These are phyloP conservation scores for Aurelia sp. DNA, from an alignment of 30 jellyfish, hydroid and myxozoan species.

Conservation along the genomic window DNA sequence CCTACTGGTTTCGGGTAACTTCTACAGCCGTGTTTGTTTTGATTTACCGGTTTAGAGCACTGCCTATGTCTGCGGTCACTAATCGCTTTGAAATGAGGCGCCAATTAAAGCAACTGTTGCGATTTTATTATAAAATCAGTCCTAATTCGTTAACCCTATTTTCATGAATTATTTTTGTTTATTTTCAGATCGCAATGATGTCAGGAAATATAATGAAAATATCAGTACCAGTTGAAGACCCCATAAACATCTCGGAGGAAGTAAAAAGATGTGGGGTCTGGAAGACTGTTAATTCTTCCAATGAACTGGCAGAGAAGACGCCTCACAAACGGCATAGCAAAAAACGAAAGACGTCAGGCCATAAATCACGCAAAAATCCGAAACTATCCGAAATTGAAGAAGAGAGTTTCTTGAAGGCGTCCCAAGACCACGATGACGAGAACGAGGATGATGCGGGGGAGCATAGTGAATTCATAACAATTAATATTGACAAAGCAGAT, in stretches of 20 bases:
- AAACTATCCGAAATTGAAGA: slow-evolving; percentile 70
- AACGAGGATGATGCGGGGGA: slow-evolving; percentile 33
- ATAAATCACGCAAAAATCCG: slow-evolving; percentile 21
- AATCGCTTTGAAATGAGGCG: too few relatives aligned
- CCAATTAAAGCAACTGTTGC: too few relatives aligned
- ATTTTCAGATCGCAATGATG: slow-evolving; percentile 56
- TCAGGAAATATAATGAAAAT: slow-evolving; percentile 75
- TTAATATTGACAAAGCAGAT: slow-evolving; percentile 53
- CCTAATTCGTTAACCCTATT: too few relatives aligned
- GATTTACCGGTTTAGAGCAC: too few relatives aligned
- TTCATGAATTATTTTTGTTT: not conserved
- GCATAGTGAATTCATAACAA: slow-evolving; percentile 59
- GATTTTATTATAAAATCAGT: too few relatives aligned
- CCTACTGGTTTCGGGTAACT: too few relatives aligned
- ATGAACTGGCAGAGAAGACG: slow-evolving; percentile 51
- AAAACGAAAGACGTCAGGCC: not conserved
- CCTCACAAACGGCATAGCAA: slow-evolving; percentile 29
- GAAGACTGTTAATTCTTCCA: slow-evolving; percentile 76
- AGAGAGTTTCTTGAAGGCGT: slow-evolving; percentile 31
- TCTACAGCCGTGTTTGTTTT: too few relatives aligned
- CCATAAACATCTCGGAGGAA: slow-evolving; percentile 75
- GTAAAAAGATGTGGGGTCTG: slow-evolving; percentile 79
- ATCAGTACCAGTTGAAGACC: slow-evolving; percentile 69
- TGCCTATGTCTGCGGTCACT: too few relatives aligned
- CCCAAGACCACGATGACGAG: slow-evolving; percentile 42